Evolutionary conservation across 2,113 vertebrate species (phyloP).

Genomic region (Oceanodroma tethys): DNA sequence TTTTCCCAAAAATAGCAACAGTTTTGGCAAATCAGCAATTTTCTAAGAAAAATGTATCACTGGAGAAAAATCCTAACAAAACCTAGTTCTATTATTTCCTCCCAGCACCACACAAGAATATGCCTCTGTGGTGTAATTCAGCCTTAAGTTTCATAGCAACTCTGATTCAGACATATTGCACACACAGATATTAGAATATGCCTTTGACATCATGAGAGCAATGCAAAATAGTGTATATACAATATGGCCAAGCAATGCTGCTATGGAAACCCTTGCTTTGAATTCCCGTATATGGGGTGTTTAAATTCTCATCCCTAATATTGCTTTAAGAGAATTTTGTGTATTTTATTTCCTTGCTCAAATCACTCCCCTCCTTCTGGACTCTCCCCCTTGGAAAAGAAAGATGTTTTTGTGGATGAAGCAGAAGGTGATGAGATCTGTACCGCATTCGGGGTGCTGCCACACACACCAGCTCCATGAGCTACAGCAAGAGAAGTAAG

Average conservation of each 20-base stretch:
- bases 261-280: constrained; percentile 56
- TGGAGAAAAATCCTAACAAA: constrained; percentile 42
- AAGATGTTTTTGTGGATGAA: not conserved
- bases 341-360: not conserved
- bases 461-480: not conserved
- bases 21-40: constrained; percentile 49
- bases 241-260: constrained; percentile 54
- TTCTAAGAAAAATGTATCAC: constrained; percentile 37
- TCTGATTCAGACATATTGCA: constrained; percentile 54
- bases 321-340: not conserved
- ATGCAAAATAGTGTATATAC: constrained; percentile 44
- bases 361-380: not conserved
- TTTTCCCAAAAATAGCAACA: constrained; percentile 23
- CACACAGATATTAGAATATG: constrained; percentile 54
- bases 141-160: constrained; percentile 43
- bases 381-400: not conserved
- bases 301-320: constrained; percentile 12
- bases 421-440: not conserved
- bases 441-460: not conserved
- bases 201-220: constrained; percentile 54
- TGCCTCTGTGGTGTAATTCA: constrained; percentile 42
- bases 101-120: not conserved
- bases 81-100: constrained; percentile 25
- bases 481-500: not conserved
- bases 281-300: not conserved